Conservation (phyloP, 2,888 invertebrate genomes). For the Neelides folsomi region DNA sequence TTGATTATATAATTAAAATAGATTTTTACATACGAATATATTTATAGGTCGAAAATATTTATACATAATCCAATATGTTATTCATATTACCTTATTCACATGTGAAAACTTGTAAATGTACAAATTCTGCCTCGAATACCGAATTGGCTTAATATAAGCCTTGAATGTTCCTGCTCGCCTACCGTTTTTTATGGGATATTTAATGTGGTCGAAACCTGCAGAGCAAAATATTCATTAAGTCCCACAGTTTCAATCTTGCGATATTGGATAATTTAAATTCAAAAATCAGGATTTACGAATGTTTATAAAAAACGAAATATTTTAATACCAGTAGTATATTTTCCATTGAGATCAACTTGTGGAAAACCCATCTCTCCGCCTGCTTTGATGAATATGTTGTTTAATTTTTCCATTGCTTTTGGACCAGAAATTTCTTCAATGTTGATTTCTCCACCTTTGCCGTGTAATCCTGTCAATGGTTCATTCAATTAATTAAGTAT, state of each 20-base stretch:
- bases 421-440: constrained; percentile 7
- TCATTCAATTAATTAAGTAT: too few species aligned
- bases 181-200: constrained; percentile 14
- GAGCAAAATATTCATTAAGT: too few species aligned
- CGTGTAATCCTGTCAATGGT: constrained; percentile 12
- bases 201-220: constrained; percentile 20
- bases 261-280: too few species aligned
- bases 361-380: constrained; percentile 16
- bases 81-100: constrained; percentile 17
- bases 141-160: constrained; percentile 15
- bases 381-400: constrained; percentile 12
- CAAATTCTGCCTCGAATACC: constrained; percentile 6
- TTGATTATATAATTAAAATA: too few species aligned
- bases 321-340: constrained; percentile 16
- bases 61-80: too few species aligned
- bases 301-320: too few species aligned
- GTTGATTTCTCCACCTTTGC: constrained; percentile 10
- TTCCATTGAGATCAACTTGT: constrained; percentile 18
- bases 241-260: too few species aligned
- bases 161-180: constrained; percentile 12
- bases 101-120: constrained; percentile 19
- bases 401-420: constrained; percentile 11
- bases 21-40: too few species aligned
- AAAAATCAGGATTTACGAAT: too few species aligned
- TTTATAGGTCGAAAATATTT: too few species aligned